Base-by-base conservation (phyloP, 92 coral and sea anemone species). In the Chrysogorgia sp. region DNA sequence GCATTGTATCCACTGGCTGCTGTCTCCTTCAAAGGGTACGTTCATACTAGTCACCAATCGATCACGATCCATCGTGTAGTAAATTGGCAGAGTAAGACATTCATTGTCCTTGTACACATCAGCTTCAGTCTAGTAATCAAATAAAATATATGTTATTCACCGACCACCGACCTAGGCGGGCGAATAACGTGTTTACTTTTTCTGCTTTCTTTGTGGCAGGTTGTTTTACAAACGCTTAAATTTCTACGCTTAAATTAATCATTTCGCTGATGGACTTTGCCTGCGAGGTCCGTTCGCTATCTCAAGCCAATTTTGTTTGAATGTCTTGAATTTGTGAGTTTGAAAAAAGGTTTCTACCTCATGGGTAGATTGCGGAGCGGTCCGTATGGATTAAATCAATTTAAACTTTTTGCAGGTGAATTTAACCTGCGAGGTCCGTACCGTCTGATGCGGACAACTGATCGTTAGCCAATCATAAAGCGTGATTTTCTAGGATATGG, bases 1-100 rank as follows among this genome's bases (percentile, higher is more conserved):
- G 82, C 98, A 94, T 89, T 94, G 98, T 14, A 90, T 86, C 98
- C 98, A 94, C 82, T 90, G 86, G 82, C 86, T 86, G 52, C 82
- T 93, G 37, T 89, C 86, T 17, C 92, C 97, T 29, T 97, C 96
- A 74, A 93, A 91, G 63, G 98, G 98, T 84, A 94, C 85, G 76
- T 88, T 87, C 72, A 94, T 91, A 66, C 98, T 91, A 57, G 97
- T 89, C 81, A 94, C 92, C 34, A 90, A 86, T 40, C 86, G 87
- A 60, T 94, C 98, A 20, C 98, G 92, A 80, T 91, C 92, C 19
- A 96, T 86, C 47, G 80, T 94, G 83, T 94, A 91, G 88, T 94
- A 94, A 82, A 94, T 90, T 25, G 98, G 97, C 28, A 94, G 87
- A 20, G 97, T 91, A 64, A 94, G 82, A 77, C 97, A 94, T 76